Base-by-base conservation (phyloP, 2,113 vertebrate genomes). In the Spermophilus dauricus region DNA sequence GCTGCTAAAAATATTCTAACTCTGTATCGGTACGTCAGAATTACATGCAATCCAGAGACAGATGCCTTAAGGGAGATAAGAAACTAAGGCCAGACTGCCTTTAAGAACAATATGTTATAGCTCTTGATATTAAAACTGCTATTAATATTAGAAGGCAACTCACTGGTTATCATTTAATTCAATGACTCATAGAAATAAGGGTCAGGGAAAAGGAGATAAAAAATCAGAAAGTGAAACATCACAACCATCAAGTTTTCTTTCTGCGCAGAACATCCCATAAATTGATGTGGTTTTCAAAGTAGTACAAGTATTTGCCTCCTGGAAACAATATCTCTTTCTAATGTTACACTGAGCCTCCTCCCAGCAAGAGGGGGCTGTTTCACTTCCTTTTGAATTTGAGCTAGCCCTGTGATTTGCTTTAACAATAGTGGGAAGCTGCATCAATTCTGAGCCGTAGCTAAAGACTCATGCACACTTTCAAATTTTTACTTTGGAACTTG, bases 131-230 rank as follows among this genome's bases (percentile, higher is more conserved):
- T 63, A 72, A 42, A 53, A 89, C 2, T 73, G 42, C 56, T 42
- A 22, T 37, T 93, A 58, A 86, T 48, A 37, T 56, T 34, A 76
- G 10, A 91, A 76, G 34, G 8, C 32, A 75, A 69, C 2, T n/a
- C 76, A 73, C 45, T 58, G 17, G 75, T 72, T 86, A 92, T 61
- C 45, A 78, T 86, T 70, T 84, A 76, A 93, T 34, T 93, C 28
- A 58, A n/a, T 56, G 20, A 13, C 0, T 92, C 6, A 51, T 16
- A 80, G 20, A 13, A 5, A 24, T 58, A 70, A 85, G n/a, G 9
- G 42, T 76, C 56, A 84, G 24, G 22, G 11, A 39, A 92, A 28
- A 34, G n/a, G 73, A 13, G 56, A 77, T 6, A 24, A 20, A 6
- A 82, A 56, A 26, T 76, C 63, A 80, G 34, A 65, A 76, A 90